These are phyloP conservation scores for Amphimedon queenslandica DNA, from an alignment of 37 sponge, comb jelly and placozoan species.

Conservation along the genomic window DNA sequence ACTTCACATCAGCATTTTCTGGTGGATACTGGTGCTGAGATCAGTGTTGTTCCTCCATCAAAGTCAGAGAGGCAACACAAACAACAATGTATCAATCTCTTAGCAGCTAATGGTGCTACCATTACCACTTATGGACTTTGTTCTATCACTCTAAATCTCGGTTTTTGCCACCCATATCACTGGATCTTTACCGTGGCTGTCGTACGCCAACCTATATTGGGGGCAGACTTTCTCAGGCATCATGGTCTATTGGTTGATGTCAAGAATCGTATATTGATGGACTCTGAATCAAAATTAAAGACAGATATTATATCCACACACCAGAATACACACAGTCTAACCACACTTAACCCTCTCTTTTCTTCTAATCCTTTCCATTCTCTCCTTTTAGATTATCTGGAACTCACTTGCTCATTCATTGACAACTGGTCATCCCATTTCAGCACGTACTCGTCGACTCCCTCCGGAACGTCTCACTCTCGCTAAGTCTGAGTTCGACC, in stretches of 20 bases:
- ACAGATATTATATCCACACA: no score
- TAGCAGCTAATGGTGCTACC: constrained; percentile 12
- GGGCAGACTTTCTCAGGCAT: constrained; percentile 51
- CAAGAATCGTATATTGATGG: constrained; percentile 6
- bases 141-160: constrained; percentile 58
- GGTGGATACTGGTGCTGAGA: constrained; percentile 53
- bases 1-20: constrained; percentile 23
- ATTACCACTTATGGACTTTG: constrained; percentile 30
- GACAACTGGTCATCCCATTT: no score
- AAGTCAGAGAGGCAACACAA: not conserved
- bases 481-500: no score
- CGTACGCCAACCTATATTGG: constrained; percentile 49
- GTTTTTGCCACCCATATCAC: constrained; percentile 34
- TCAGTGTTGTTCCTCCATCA: constrained; percentile 31
- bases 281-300: no score
- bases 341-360: no score
- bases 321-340: no score
- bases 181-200: constrained; percentile 78
- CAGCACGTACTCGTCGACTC: no score
- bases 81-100: not conserved
- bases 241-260: constrained; percentile 40
- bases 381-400: no score
- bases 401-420: no score
- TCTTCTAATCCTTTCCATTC: no score
- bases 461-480: no score